Percentiles rank a stretch among this genome's conserved stretches.
phyloP scores from a whole-genome alignment of 2,113 vertebrate genomes.

The Sylvia atricapilla region DNA sequence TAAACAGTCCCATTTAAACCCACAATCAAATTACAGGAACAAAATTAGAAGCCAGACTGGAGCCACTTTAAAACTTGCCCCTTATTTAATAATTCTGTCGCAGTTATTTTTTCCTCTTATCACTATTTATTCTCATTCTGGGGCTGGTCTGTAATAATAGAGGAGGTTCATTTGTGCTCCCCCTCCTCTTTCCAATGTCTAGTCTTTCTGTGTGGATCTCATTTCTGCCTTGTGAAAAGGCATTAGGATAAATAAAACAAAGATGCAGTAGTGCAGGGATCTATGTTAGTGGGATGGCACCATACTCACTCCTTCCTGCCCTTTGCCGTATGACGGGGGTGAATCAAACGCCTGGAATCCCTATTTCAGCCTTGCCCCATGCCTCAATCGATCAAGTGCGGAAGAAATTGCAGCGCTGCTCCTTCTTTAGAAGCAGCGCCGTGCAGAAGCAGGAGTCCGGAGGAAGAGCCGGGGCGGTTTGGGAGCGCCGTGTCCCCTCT shows the following conservation, averaged over 20 bases:
- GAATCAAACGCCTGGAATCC: background rate
- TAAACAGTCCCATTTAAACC: constrained; percentile 41
- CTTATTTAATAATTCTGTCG: constrained; percentile 44
- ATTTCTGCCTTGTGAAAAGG: background rate
- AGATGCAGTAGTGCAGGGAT: background rate
- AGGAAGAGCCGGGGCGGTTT: background rate
- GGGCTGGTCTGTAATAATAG: background rate
- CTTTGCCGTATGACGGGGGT: rapidly evolving
- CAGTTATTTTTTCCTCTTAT: constrained; percentile 44
- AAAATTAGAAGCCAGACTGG: constrained; percentile 67
- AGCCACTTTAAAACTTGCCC: constrained; percentile 55
- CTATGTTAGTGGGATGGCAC: background rate
- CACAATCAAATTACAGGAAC: constrained; percentile 49
- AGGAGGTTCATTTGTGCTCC: background rate
- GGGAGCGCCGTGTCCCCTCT: background rate
- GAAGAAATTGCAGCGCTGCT: background rate
- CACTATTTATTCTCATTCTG: constrained; percentile 51
- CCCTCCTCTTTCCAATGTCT: background rate
- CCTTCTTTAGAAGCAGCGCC: background rate
- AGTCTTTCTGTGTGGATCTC: background rate
- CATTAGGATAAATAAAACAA: background rate
- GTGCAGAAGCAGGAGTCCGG: background rate
- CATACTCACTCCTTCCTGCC: background rate
- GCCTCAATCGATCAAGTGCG: background rate
- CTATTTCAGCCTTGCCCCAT: background rate